Base-by-base conservation (phyloP, 2,797 vertebrate species). In the Sciaenops ocellatus region DNA sequence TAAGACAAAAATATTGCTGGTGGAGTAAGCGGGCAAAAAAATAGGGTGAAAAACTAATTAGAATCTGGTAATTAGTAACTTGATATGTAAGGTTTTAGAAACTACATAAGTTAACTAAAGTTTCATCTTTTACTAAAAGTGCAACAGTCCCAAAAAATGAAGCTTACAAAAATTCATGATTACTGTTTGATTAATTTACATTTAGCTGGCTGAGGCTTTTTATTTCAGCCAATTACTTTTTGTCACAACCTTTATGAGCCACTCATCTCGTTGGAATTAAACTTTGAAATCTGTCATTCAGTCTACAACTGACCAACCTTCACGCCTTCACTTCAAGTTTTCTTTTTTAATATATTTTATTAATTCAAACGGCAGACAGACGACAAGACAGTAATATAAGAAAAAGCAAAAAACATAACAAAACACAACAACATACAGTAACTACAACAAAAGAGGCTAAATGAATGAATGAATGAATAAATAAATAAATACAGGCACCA, bases 11-110 rank as follows among this genome's bases (percentile, higher is more conserved):
- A 26, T 57, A 17, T 18, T 62, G 7, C 47, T 34, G 30, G n/a
- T 24, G 46, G 10, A 64, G 26, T 26, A 41, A 28, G 22, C 15
- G 15, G 5, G 17, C 28, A 3, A 41, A 30, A 30, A 69, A 72
- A 59, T 3, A 11, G 12, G 30, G 3, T 64, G 22, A 75, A 28
- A 68, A 30, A 68, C 5, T 63, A 54, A 46, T 76, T 24, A 57
- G 47, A 38, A 50, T 67, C 34, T 34, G 28, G 20, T 30, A 54
- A 38, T 70, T 34, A 61, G 6, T 6, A 46, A 57, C 22, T 76
- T 68, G 11, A 68, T 67, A 46, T 24, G 6, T 22, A 15, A 46
- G 13, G 11, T 30, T 56, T 69, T 52, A 38, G 20, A 55, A n/a
- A 16, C 47, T 42, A 55, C 22, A 9, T 30, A 20, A 54, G 20